Evolutionary conservation across 2,888 invertebrate species (phyloP), one percentile per base, ranked within the genome.

Genomic region (Trachelus tabidus): DNA sequence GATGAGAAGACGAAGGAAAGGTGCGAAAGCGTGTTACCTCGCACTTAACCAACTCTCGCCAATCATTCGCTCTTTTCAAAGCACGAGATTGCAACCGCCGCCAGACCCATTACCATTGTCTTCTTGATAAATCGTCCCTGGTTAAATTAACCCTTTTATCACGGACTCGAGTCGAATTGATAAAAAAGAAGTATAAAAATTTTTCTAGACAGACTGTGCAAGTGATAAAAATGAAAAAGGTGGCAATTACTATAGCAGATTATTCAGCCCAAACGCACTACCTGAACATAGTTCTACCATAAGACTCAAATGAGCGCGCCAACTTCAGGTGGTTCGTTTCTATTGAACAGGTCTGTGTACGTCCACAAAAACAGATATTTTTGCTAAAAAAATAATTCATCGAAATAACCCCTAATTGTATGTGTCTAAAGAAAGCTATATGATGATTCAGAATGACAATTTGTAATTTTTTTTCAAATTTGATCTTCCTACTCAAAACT

Each of bases 11-110:
- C 12, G 35, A 40, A 35, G 31, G 74, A 68, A 79, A 34, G 31
- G 33, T 68, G 68, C 68, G 73, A 74, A 79, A 76, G 79, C 79
- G 76, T 79, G 79, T 74, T 79, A 77, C 37, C 15, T 35, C 73
- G 79, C 79, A 79, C 69, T 79, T 76, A 79, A 79, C 73, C 31
- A 33, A 68, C 78, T 78, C 78, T 56, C 73, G 76, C 78, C 76
- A 68, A 73, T 73, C 76, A 76, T 78, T 78, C 76, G 76, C 78
- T 34, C 78, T 37, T 69, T 76, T 78, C 73, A 73, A 73, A 12
- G 31, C 30, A 23, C 69, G 40, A 73, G 73, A 23, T 68, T 56
- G 34, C 69, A 33, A 68, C 75, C 75, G 33, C 33, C 68, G 68
- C 68, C 40, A 37, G 76, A 73, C 75, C 75, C 34, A 75, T 71